These are phyloP conservation scores for Criorhina ranunculi DNA, from an alignment of 2,888 invertebrate species.

Conservation along the genomic window DNA sequence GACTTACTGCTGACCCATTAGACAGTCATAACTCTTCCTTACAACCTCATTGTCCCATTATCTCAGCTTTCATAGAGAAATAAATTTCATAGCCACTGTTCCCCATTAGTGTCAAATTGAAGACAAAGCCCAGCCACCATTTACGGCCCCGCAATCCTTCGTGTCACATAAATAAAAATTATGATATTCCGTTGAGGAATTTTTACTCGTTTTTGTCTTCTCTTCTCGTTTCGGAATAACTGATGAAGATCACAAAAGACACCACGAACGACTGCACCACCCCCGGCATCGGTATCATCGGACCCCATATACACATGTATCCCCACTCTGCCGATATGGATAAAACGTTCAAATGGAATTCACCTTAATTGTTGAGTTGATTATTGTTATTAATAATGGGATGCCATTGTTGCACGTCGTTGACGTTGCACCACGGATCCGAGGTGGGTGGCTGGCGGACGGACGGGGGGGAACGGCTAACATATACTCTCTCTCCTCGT, in stretches of 20 bases:
- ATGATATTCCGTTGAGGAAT: slow-evolving; percentile 38
- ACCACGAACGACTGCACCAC: slow-evolving; percentile 49
- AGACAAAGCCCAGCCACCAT: slow-evolving; percentile 46
- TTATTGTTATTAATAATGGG: slow-evolving; percentile 77
- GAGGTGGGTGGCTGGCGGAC: background rate
- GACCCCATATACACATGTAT: slow-evolving; percentile 5
- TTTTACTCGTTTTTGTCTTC: slow-evolving; percentile 24
- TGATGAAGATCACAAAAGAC: slow-evolving; percentile 74
- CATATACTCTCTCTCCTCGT: background rate
- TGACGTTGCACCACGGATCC: slow-evolving; percentile 28
- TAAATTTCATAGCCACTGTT: slow-evolving; percentile 43
- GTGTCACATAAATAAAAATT: slow-evolving; percentile 67
- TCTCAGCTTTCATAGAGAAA: background rate
- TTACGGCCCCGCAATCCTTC: slow-evolving; percentile 38
- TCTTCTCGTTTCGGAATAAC: slow-evolving; percentile 58
- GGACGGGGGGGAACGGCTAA: background rate
- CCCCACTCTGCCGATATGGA: slow-evolving; percentile 24
- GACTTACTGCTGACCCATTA: too few species aligned
- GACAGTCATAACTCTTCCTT: background rate
- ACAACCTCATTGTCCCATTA: background rate
- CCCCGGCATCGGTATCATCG: slow-evolving; percentile 15
- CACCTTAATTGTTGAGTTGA: slow-evolving; percentile 75
- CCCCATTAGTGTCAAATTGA: slow-evolving; percentile 19
- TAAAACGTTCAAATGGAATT: slow-evolving; percentile 72
- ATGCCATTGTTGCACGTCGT: slow-evolving; percentile 74